Conservation (phyloP, 2,797 vertebrate genomes). For the Petrocephalus sullivani region DNA sequence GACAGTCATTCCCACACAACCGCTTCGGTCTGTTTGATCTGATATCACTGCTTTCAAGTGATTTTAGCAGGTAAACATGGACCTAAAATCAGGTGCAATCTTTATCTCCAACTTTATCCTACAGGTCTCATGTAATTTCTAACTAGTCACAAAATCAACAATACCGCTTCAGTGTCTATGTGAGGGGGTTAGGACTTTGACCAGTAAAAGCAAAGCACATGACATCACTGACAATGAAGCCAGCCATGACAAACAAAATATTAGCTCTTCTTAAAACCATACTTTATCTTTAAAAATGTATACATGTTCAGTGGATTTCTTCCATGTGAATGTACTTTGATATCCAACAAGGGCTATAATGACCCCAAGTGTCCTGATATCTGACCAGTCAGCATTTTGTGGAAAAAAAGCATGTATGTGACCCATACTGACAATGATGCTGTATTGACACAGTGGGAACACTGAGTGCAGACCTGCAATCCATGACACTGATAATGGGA, state of each 20-base stretch:
- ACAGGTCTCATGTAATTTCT: background rate
- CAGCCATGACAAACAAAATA: background rate
- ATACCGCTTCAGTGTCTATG: background rate
- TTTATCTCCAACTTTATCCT: background rate
- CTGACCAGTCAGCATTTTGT: background rate
- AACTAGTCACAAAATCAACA: background rate
- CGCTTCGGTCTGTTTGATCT: background rate
- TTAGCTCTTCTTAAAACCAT: background rate
- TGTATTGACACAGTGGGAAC: background rate
- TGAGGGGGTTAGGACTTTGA: background rate
- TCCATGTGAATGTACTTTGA: background rate
- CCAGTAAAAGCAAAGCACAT: background rate
- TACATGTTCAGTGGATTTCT: background rate
- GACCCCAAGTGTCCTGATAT: background rate
- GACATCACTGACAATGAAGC: background rate
- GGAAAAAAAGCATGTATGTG: background rate
- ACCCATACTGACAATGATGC: background rate
- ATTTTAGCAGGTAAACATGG: background rate
- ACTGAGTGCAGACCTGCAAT: background rate
- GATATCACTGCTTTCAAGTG: background rate
- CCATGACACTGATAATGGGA: background rate
- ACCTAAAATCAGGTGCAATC: slow-evolving; percentile 1
- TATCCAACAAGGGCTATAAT: background rate
- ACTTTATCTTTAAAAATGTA: background rate
- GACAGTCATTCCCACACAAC: background rate